Base-by-base conservation (phyloP, 2,113 vertebrate species). In the Gnathonemus longibarbis region DNA sequence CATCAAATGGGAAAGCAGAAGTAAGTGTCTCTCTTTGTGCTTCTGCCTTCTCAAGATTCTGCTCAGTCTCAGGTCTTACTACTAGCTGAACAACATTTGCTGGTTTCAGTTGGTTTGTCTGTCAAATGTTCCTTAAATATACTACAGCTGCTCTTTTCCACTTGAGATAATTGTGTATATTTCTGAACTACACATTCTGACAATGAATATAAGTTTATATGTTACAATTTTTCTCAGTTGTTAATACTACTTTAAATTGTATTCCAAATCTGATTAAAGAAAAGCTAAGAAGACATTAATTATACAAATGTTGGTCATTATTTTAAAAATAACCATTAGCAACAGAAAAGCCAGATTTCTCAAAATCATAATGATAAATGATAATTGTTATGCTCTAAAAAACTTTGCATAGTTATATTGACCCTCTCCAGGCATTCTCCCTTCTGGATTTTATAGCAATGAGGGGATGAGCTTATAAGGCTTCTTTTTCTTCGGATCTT, bases 1-100 rank as follows among this genome's bases (percentile, higher is more conserved):
- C 24, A 27, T 99, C 0, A 96, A 93, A 91, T 98, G 98, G 97
- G 94, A 94, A 4, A 89, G 93, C 7, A 97, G 97, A 96, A 95
- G 98, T 99, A 93, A 93, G 97, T 27, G 2, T 15, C n/a, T 4
- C 66, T 46, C 6, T 19, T 42, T 9, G 17, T 35, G 50, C 48
- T 42, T 13, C 48, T 21, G 19, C 15, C 2, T 15, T 58, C 52
- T 88, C 21, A 27, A 17, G 31, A 15, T 31, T 50, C 48, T 52
- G 5, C 17, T 35, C n/a, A 27, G 48, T 31, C n/a, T 86, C 24
- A 86, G 84, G 39, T n/a, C n/a, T 11, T 52, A 52, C 48, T 50
- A 31, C 49, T 15, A 31, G 24, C 49, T 52, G 8, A 46, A 19
- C 45, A 24, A 50, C 3, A 24, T 86, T 86, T 50, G 35, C n/a